A percentile compares a stretch with the other conserved stretches of the same genome.
Conservation (phyloP, 2,888 invertebrate species). For the Macrophya annulata region DNA sequence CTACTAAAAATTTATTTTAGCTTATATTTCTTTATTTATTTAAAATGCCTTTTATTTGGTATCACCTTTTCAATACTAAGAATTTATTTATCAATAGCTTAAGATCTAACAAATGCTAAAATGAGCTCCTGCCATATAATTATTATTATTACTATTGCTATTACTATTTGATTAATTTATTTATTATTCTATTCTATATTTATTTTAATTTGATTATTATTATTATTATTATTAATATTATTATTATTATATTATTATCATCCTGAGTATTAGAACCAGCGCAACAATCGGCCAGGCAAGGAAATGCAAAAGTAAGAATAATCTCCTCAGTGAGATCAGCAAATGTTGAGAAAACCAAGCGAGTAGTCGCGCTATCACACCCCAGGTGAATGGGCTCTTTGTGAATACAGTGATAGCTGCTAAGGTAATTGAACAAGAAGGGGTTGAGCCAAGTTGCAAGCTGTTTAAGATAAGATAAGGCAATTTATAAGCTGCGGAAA, state of each 20-base stretch:
- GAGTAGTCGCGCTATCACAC: neutral
- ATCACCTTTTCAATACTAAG: conserved; percentile 66
- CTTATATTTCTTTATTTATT: conserved; percentile 56
- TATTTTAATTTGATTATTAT: no score
- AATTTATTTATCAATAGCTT: conserved; percentile 55
- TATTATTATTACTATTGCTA: conserved; percentile 4
- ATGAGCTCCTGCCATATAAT: neutral
- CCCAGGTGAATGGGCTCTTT: conserved; percentile 16
- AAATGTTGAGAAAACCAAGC: neutral
- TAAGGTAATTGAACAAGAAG: neutral
- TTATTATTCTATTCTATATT: conserved; percentile 33
- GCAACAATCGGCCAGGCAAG: conserved; percentile 8
- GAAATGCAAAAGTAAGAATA: neutral
- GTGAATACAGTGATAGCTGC: conserved; percentile 4
- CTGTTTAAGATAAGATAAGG: conserved; percentile 10
- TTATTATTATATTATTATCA: conserved; percentile 30
- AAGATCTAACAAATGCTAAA: neutral
- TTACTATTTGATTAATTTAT: neutral
- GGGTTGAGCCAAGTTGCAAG: neutral
- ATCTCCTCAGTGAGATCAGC: neutral
- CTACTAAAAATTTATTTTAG: neutral
- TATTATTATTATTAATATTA: neutral
- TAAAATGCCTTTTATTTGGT: conserved; percentile 71
- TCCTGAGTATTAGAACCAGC: conserved; percentile 38
- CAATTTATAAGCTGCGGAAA: neutral